These are phyloP conservation scores for Agonopterix heracliana DNA, from an alignment of 2,888 invertebrate species.

Conservation along the genomic window DNA sequence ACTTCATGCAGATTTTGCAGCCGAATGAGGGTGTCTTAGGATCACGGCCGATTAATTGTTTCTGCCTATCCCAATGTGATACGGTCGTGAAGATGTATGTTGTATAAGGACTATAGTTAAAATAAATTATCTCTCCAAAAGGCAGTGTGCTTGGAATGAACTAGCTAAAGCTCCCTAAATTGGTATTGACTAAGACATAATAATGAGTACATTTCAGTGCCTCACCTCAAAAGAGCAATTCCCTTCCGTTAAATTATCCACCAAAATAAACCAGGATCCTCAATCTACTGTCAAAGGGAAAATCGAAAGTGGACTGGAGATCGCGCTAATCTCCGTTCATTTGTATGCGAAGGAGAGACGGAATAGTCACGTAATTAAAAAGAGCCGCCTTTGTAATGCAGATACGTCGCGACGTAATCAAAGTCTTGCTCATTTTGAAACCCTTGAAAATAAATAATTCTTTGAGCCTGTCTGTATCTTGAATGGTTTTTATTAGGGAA, in stretches of 20 bases:
- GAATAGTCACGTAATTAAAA: conserved; percentile 64
- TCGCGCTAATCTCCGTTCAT: conserved; percentile 50
- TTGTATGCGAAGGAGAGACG: conserved; percentile 50
- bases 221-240: conserved; percentile 2
- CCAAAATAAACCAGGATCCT: conserved; percentile 33
- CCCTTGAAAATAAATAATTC: conserved; percentile 47
- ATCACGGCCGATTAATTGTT: too few species aligned
- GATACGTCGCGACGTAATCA: conserved; percentile 52
- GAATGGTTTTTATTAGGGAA: too few species aligned
- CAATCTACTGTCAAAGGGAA: conserved; percentile 40
- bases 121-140: too few species aligned
- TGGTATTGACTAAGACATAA: conserved; percentile 10
- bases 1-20: too few species aligned
- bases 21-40: too few species aligned
- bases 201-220: conserved; percentile 16
- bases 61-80: too few species aligned
- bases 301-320: conserved; percentile 35
- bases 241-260: conserved; percentile 28
- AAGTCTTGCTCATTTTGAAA: conserved; percentile 33
- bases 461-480: conserved; percentile 12
- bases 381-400: conserved; percentile 62
- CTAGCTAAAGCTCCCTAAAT: too few species aligned
- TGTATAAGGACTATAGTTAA: too few species aligned
- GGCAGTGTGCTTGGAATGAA: too few species aligned
- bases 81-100: too few species aligned